A percentile compares a stretch with the other conserved stretches of the same genome.
These are phyloP conservation scores for Leguminivora glycinivorella DNA, from an alignment of 1,140 invertebrate genomes.

Conservation along the genomic window DNA sequence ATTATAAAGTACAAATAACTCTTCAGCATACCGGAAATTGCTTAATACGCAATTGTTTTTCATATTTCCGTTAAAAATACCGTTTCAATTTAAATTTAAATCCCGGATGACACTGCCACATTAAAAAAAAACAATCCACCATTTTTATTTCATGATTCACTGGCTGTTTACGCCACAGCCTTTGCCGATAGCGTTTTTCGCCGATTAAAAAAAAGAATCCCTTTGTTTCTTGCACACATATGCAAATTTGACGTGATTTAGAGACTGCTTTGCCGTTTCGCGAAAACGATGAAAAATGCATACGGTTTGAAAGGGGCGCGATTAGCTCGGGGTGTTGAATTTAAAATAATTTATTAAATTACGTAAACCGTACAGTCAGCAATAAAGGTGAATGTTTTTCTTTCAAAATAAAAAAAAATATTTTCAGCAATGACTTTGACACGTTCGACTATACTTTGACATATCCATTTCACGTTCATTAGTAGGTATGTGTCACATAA, in stretches of 20 bases:
- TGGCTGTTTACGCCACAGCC: conserved; percentile 53
- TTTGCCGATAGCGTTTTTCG: conserved; percentile 60
- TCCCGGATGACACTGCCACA: neutral
- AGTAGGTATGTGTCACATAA: no score
- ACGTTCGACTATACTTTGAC: no score
- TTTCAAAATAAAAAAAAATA: no score
- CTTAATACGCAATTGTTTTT: neutral
- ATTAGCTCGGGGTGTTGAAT: neutral
- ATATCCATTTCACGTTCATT: no score
- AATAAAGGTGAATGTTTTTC: no score
- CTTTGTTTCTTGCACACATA: conserved; percentile 74
- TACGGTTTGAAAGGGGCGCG: conserved; percentile 33
- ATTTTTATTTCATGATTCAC: conserved; percentile 50
- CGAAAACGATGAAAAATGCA: conserved; percentile 59
- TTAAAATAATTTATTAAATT: conserved; percentile 3
- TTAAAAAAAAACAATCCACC: neutral
- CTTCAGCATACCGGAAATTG: neutral
- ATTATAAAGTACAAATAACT: neutral
- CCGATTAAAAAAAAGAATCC: conserved; percentile 45
- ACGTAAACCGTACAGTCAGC: neutral
- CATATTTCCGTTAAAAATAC: conserved; percentile 7
- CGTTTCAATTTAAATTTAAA: conserved; percentile 6
- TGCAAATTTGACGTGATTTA: conserved; percentile 74
- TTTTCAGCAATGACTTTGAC: no score
- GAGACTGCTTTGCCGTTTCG: conserved; percentile 60